Percentiles rank a stretch among this genome's conserved stretches.
phyloP scores from a whole-genome alignment of 2,113 vertebrate species.

The Crotalus helleri region DNA sequence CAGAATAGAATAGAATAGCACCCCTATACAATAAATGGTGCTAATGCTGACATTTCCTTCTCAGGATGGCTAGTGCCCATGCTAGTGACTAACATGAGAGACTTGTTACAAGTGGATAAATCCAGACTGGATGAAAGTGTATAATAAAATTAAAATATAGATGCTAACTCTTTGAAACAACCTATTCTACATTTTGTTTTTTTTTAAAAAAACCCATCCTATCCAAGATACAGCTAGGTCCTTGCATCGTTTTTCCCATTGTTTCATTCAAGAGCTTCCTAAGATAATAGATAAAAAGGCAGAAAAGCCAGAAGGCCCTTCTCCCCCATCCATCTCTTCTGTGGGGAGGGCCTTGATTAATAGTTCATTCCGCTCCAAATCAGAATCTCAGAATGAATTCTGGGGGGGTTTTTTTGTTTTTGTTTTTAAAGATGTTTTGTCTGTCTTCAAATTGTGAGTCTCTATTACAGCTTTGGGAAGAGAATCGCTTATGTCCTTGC shows the following conservation, averaged over 20 bases:
- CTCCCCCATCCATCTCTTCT: neutral
- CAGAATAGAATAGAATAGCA: no score
- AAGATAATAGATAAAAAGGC: neutral
- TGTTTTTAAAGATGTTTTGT: neutral
- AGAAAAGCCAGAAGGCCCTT: neutral
- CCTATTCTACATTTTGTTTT: conserved; percentile 9
- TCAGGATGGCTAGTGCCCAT: neutral
- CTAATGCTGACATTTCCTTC: no score
- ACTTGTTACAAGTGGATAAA: neutral
- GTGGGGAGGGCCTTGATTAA: neutral
- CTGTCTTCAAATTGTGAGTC: neutral
- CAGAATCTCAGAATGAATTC: neutral
- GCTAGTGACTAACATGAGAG: neutral
- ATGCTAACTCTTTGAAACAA: neutral
- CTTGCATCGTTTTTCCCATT: neutral
- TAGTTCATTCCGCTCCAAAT: conserved; percentile 11
- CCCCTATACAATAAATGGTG: neutral
- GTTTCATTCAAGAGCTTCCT: conserved; percentile 13
- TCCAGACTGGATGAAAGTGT: no score
- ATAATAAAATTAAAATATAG: neutral
- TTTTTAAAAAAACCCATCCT: neutral
- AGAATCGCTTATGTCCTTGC: conserved; percentile 21
- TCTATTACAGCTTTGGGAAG: neutral
- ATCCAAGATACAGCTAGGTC: neutral
- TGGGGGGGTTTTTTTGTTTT: neutral